Base-by-base conservation (phyloP, 2,113 vertebrate species). In the Pongo abelii region DNA sequence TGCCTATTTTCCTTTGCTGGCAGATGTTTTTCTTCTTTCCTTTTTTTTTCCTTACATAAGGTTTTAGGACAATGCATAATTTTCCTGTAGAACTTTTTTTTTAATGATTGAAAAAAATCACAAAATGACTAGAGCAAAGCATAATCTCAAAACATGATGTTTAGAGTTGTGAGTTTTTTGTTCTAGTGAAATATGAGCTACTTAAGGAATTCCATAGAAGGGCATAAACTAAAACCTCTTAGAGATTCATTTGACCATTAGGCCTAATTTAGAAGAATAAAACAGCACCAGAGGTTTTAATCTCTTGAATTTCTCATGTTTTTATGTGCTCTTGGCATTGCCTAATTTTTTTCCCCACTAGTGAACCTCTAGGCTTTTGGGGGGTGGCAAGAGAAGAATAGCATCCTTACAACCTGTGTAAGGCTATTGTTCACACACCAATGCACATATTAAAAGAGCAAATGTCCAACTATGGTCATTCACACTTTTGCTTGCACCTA, bases 311-410 rank as follows among this genome's bases (percentile, higher is more conserved):
- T 95, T 92, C 64, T 95, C 91, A 83, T 84, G 38, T 89, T 84
- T 97, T 95, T 35, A 46, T 48, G 57, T n/a, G 88, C n/a, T 92
- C 78, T 81, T 78, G 95, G 75, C 94, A 91, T 69, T 81, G 84
- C 55, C 30, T 64, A 69, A 59, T 46, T 72, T 75, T 61, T 20
- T 16, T 17, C 22, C 30, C 8, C 40, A 48, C 57, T 27, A 67
- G n/a, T 79, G 78, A 96, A 89, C 95, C 92, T 97, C 61, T 40
- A 91, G 97, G 96, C 72, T 77, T 92, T 96, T 59, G 4, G n/a
- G 89, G 35, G 75, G 27, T 25, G 35, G 69, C 72, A 57, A 77
- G 89, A 93, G 84, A 96, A 97, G 90, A 92, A 92, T 59, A 59
- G 75, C 52, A n/a, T 38, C 84, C 52, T 90, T 52, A 74, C 74